Evolutionary conservation across 1,140 invertebrate species (phyloP).

Genomic region (Chrysomallon squamiferum): DNA sequence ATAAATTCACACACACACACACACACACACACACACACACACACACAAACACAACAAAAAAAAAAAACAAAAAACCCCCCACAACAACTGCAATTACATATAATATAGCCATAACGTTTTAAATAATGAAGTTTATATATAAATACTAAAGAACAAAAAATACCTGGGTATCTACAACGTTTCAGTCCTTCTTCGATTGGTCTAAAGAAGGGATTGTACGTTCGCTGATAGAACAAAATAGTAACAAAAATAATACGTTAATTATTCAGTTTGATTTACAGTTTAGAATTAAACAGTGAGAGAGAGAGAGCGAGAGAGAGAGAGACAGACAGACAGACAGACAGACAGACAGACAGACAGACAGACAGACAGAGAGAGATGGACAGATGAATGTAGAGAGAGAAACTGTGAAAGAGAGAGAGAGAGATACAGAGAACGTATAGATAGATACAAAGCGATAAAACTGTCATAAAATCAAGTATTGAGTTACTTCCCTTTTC

Average conservation of each 20-base stretch:
- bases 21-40: conserved; percentile 4
- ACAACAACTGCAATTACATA: neutral
- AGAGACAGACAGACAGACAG: neutral
- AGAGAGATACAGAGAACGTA: no score
- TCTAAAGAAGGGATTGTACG: neutral
- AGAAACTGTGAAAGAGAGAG: no score
- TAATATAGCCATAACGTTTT: no score
- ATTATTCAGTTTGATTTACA: neutral
- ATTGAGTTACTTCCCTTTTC: no score
- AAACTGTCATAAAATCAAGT: no score
- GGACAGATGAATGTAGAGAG: no score
- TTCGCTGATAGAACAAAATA: neutral
- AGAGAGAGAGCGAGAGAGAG: neutral
- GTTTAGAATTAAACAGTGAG: neutral
- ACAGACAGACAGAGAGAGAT: neutral
- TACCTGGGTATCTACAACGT: neutral
- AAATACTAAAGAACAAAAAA: no score
- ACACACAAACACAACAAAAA: conserved; percentile 1
- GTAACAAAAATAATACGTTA: neutral
- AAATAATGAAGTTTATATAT: neutral
- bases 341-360: neutral
- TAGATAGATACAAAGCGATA: no score
- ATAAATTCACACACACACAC: neutral
- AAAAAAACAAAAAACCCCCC: neutral
- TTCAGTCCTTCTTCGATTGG: neutral